Base-by-base conservation (phyloP, 2,888 invertebrate genomes). In the Octodonta nipae region DNA sequence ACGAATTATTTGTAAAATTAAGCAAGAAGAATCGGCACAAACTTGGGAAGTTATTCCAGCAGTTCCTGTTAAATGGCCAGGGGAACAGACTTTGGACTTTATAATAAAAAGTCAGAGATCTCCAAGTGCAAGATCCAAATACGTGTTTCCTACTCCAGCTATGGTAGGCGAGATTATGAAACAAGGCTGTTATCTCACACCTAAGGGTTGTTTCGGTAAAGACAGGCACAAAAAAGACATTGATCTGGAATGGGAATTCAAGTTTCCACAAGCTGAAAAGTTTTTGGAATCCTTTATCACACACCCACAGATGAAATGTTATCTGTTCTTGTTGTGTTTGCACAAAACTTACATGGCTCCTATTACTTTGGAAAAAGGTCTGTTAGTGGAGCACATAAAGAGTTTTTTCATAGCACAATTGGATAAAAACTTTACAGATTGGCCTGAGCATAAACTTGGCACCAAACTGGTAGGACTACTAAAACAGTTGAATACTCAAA, bases 161-260 rank as follows among this genome's bases (percentile, higher is more conserved):
- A 75, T 80, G 71, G 66, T 81, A 0, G 68, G 69, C 15, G 74
- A 76, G 49, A 68, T 82, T 2, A 67, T 68, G 32, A 68, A 69
- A 3, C 69, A 74, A 31, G 78, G 80, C 2, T 82, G 78, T 46
- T 70, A 78, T 40, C 59, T 82, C 14, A 67, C 81, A 7, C 85
- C 86, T 0, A 63, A 75, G 39, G 80, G 81, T 5, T 78, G 71
- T 54, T 64, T 73, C 20, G 70, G 74, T 2, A 76, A 74, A 49
- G 24, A 36, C 17, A 28, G 30, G 20, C 30, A 36, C 15, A 46
- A 47, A 25, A 37, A 40, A 29, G 69, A 73, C 36, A 60, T 83
- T 12, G 82, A 86, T 55, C 60, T 83, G 12, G 82, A 86, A 55
- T 87, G 86, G 86, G 77, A 75, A 56, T 66, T 85, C 2, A 68